phyloP scores from a whole-genome alignment of 2,113 vertebrate species.

The Lagopus muta region DNA sequence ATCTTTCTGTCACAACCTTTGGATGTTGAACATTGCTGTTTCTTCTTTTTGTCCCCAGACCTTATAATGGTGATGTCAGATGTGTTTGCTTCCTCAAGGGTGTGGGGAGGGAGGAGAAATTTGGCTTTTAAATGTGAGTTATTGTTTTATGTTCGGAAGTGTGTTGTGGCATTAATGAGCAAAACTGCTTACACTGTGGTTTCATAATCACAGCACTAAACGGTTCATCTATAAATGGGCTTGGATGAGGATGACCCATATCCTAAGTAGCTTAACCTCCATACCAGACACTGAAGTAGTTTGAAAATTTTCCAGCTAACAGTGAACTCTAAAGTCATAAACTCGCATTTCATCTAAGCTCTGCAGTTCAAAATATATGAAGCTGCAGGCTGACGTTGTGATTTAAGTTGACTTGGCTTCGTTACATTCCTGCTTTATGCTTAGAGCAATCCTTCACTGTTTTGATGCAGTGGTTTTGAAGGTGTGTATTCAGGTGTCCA shows the following conservation, averaged over 20 bases:
- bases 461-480: neutral
- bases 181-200: conserved; percentile 41
- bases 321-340: neutral
- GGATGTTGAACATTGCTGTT: neutral
- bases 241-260: conserved; percentile 66
- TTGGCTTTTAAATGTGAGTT: neutral
- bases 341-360: accelerated
- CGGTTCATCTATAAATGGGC: conserved; percentile 61
- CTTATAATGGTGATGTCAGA: neutral
- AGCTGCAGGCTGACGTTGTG: neutral
- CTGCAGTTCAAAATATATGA: neutral
- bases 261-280: conserved; percentile 61
- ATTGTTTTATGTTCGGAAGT: neutral
- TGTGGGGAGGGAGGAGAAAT: neutral
- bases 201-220: conserved; percentile 55
- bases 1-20: neutral
- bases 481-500: neutral
- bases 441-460: neutral
- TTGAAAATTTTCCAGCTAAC: conserved; percentile 34
- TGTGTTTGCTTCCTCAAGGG: neutral
- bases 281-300: neutral
- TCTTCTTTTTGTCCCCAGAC: neutral
- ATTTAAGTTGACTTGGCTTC: neutral
- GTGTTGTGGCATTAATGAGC: conserved; percentile 20
- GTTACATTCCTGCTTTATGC: neutral